Percentiles rank a stretch among this genome's conserved stretches.
Conservation (phyloP, 2,888 invertebrate genomes). For the Lycocerus yunnanus region DNA sequence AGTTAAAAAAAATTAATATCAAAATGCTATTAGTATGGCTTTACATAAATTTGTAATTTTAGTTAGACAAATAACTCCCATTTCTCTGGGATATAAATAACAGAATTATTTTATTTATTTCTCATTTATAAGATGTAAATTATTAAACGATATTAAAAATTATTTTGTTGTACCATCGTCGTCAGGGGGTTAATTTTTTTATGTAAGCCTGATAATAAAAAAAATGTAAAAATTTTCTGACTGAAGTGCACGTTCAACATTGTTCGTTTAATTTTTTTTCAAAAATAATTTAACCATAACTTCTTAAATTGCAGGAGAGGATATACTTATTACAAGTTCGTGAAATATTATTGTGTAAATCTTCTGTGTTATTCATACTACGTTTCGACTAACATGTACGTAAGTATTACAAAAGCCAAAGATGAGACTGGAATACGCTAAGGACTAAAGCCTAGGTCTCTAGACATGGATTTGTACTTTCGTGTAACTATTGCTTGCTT, state of each 20-base stretch:
- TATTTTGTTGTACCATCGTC: too few relatives aligned
- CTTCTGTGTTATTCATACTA: not conserved
- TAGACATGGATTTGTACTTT: not conserved
- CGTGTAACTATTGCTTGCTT: not conserved
- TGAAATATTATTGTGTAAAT: not conserved
- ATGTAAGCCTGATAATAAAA: too few relatives aligned
- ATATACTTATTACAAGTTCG: not conserved
- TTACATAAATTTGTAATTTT: not conserved
- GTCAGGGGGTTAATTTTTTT: too few relatives aligned
- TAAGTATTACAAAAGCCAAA: constrained; percentile 14
- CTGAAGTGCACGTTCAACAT: too few relatives aligned
- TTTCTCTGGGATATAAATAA: not conserved
- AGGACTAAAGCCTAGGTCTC: constrained; percentile 7
- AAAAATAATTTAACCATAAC: not conserved
- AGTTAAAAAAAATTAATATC: not conserved
- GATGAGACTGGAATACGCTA: constrained; percentile 8
- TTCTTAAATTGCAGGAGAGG: not conserved
- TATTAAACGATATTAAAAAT: not conserved
- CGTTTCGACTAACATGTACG: constrained; percentile 11
- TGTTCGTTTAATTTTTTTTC: not conserved
- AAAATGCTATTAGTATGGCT: not conserved
- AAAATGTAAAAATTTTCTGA: too few relatives aligned
- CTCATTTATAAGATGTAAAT: not conserved
- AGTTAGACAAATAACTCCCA: not conserved
- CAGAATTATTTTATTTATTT: not conserved